phyloP scores from a whole-genome alignment of 2,113 vertebrate genomes.

The Willisornis vidua region DNA sequence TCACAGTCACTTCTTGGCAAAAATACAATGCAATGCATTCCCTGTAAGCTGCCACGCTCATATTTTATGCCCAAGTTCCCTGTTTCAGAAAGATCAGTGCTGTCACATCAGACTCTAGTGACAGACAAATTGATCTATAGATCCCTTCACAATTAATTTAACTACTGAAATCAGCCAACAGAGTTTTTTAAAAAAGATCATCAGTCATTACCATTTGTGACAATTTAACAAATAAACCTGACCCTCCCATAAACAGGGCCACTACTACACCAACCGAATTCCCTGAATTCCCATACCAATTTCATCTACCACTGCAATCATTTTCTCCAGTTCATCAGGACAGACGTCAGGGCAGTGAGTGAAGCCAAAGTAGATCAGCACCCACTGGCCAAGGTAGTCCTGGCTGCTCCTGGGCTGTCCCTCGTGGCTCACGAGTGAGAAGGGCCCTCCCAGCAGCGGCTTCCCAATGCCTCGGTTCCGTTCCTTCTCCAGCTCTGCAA shows the following conservation, averaged over 20 bases:
- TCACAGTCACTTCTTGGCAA: neutral
- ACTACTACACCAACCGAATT: conserved; percentile 66
- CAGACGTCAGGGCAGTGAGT: conserved; percentile 98
- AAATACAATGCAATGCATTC: neutral
- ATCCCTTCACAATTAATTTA: neutral
- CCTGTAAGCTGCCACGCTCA: neutral
- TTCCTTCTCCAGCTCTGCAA: conserved; percentile 85
- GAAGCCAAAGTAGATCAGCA: conserved; percentile 96
- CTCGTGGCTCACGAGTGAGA: conserved; percentile 86
- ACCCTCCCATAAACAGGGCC: neutral
- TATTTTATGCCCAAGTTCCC: neutral
- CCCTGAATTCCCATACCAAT: conserved; percentile 81
- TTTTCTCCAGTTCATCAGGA: conserved; percentile 96
- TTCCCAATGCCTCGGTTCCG: conserved; percentile 84
- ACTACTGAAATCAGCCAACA: neutral
- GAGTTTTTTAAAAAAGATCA: neutral
- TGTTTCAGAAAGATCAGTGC: neutral
- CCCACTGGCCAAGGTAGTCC: conserved; percentile 92
- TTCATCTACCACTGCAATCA: conserved; percentile 91
- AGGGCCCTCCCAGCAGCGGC: conserved; percentile 90
- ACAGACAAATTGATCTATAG: neutral
- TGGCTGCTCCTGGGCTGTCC: conserved; percentile 80
- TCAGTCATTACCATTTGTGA: neutral
- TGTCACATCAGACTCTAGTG: neutral
- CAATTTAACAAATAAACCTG: neutral